Base-by-base conservation (phyloP, 2,113 vertebrate genomes). In the Pungitius pungitius region DNA sequence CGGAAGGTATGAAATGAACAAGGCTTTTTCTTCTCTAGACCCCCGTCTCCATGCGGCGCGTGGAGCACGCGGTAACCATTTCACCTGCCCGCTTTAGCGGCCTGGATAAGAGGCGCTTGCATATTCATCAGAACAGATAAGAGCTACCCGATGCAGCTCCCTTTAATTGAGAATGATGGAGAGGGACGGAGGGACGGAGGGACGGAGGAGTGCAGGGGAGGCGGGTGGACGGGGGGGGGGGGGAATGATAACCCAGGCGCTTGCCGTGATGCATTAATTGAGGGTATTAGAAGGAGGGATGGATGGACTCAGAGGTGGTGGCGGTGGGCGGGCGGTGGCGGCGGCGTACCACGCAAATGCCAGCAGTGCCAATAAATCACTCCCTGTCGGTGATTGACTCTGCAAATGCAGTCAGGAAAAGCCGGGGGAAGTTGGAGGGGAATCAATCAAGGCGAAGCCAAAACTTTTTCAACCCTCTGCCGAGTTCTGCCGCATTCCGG, bases 121-220 rank as follows among this genome's bases (percentile, higher is more conserved):
- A 93, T 94, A 93, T 93, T 93, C 90, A 93, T 90, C 91, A 86
- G 77, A 70, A 69, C 78, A 88, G 92, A 93, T 93, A 93, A 89
- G 91, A 89, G 87, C 81, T 64, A 87, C 81, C 88, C 83, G n/a
- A 85, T 90, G 84, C 90, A 80, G 79, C 84, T 87, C 66, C 79
- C 84, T 89, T 90, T 92, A 93, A 93, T 89, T 92, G 89, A 91
- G 93, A 92, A 92, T 91, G 90, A 94, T 92, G 91, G 87, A 91
- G 91, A 90, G 86, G 87, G 78, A 90, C 64, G 75, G 81, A 85
- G 77, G 72, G 82, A 83, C 75, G 78, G 70, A 90, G 84, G 80
- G 85, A 91, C 77, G 30, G 60, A 45, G 68, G 76, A 77, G 80
- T 78, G 84, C 74, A 77, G 72, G 75, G 79, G 76, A 62, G 68